Evolutionary conservation across 2,113 vertebrate species (phyloP).

Genomic region (Nycticryphes semicollaris): DNA sequence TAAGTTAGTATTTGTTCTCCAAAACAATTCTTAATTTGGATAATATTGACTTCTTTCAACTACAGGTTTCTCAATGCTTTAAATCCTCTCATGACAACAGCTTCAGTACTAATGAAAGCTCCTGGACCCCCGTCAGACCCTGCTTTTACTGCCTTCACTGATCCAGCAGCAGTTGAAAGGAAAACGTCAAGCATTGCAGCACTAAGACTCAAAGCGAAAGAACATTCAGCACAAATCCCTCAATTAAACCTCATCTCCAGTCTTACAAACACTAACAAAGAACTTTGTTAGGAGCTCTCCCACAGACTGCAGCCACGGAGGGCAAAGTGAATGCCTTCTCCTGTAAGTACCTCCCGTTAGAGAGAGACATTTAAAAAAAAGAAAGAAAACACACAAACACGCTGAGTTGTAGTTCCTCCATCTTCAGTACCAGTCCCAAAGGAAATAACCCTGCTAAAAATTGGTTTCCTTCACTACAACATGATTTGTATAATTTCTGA

Average conservation of each 20-base stretch:
- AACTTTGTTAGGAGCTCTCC: slow-evolving; percentile 51
- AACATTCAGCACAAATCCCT: slow-evolving; percentile 62
- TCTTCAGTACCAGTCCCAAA: not conserved
- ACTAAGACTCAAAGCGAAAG: slow-evolving; percentile 69
- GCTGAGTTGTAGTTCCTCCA: not conserved
- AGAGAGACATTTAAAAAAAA: not conserved
- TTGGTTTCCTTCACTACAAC: not conserved
- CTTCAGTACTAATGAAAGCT: slow-evolving; percentile 67
- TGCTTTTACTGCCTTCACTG: slow-evolving; percentile 48
- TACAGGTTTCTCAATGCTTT: slow-evolving; percentile 69
- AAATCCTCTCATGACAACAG: slow-evolving; percentile 65
- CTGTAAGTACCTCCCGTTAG: not conserved
- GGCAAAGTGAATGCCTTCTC: slow-evolving; percentile 38
- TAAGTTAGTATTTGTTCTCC: not conserved
- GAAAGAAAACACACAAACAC: not conserved
- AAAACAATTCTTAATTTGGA: slow-evolving; percentile 40
- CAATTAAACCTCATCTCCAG: slow-evolving; percentile 54
- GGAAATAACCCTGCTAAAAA: not conserved
- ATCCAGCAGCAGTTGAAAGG: slow-evolving; percentile 67
- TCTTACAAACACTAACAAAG: slow-evolving; percentile 58
- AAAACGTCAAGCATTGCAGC: slow-evolving; percentile 67
- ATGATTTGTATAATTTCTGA: not conserved
- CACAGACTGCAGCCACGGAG: not conserved
- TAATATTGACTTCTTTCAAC: slow-evolving; percentile 56
- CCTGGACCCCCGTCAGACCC: slow-evolving; percentile 56